A percentile compares a stretch with the other conserved stretches of the same genome.
These are phyloP conservation scores for Buphagus erythrorhynchus DNA, from an alignment of 2,797 vertebrate species.

Conservation along the genomic window DNA sequence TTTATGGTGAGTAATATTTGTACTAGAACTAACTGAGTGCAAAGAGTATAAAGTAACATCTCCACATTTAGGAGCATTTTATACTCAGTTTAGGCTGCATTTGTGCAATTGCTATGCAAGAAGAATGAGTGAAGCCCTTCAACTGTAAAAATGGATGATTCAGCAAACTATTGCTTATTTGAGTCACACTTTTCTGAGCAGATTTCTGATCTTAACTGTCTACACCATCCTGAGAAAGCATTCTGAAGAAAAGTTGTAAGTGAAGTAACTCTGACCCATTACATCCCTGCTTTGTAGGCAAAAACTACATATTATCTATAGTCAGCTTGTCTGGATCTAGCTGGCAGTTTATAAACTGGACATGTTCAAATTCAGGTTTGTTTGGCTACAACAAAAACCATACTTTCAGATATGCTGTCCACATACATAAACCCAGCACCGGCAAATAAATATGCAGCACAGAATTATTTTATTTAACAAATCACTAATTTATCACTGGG, in stretches of 20 bases:
- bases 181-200: conserved; percentile 14
- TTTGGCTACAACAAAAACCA: neutral
- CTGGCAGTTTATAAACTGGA: neutral
- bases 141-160: conserved; percentile 22
- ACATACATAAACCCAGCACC: neutral
- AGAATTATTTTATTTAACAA: neutral
- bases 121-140: conserved; percentile 1
- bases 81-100: neutral
- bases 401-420: neutral
- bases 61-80: neutral
- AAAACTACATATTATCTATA: neutral
- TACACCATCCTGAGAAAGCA: neutral
- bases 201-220: neutral
- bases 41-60: neutral
- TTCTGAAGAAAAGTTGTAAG: neutral
- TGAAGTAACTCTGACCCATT: neutral
- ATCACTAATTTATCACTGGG: neutral
- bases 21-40: neutral
- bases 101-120: neutral
- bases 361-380: neutral
- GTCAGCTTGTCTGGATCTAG: neutral
- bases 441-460: neutral
- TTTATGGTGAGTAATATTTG: neutral
- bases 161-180: neutral
- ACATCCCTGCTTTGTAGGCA: neutral